Base-by-base conservation (phyloP, 2,888 invertebrate species). In the Brachyptera risi region DNA sequence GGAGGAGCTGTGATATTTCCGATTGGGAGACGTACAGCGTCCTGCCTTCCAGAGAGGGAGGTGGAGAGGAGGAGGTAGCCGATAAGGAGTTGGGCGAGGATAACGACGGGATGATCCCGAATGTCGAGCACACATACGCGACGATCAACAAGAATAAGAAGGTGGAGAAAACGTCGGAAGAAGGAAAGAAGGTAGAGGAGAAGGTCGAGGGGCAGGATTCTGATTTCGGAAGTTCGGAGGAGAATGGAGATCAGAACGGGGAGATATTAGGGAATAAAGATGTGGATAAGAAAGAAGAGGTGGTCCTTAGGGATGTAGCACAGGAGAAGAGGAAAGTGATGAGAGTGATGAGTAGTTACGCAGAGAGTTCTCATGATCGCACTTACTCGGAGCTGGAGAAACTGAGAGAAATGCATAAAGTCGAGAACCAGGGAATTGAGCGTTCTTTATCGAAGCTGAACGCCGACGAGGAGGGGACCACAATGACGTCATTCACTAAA, bases 401-500 rank as follows among this genome's bases (percentile, higher is more conserved):
- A 11, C 15, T 51, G 3, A 51, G 17, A 7, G 50, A 51, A 31
- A 31, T 51, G 27, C 13, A 26, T 17, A 26, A 26, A 5, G 19
- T 37, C 37, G 54, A 54, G 54, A 31, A 27, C 31, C 26, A 51
- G 15, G 50, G 50, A 15, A 27, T 51, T 1, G 49, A 49, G n/a
- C n/a, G n/a, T n/a, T n/a, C n/a, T n/a, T n/a, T n/a, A n/a, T n/a
- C 40, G 40, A 38, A 38, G 17, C 13, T 38, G 40, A 38, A 38
- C 13, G 13, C 40, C 15, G 40, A 38, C n/a, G n/a, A n/a, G n/a
- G n/a, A n/a, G n/a, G n/a, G 2, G 21, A 5, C 4, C 11, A 15
- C 21, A 3, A 63, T 67, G 21, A 64, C 54, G 47, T 63, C 67
- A 5, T 65, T 67, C 2, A 66, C 65, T 23, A 69, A 70, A 65